phyloP scores from a whole-genome alignment of 2,797 vertebrate genomes.

The Phrynocephalus guinanensis region DNA sequence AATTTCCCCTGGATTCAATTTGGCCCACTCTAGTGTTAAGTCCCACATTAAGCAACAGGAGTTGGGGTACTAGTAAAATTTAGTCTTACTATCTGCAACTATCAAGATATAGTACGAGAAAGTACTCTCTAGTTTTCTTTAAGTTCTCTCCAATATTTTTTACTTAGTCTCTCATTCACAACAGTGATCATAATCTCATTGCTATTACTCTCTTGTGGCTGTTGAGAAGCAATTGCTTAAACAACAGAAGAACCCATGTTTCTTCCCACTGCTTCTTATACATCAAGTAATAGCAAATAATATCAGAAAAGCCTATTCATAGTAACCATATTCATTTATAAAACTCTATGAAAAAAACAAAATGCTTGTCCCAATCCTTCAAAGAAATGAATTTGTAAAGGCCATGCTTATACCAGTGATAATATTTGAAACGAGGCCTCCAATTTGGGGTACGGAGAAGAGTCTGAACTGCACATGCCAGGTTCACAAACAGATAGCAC shows the following conservation, averaged over 20 bases:
- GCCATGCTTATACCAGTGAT: constrained; percentile 87
- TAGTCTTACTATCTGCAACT: not conserved
- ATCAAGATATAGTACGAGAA: not conserved
- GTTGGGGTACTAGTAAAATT: not conserved
- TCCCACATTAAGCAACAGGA: too few relatives aligned
- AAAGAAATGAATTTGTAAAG: constrained; percentile 17
- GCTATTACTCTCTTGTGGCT: not conserved
- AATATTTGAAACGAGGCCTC: constrained; percentile 95
- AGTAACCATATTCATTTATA: not conserved
- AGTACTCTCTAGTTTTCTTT: not conserved
- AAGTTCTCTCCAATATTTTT: not conserved
- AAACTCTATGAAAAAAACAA: not conserved
- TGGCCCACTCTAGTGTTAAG: too few relatives aligned
- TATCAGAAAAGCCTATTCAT: not conserved
- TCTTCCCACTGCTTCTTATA: not conserved
- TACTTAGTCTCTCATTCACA: not conserved
- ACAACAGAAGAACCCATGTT: not conserved
- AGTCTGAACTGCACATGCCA: constrained; percentile 95
- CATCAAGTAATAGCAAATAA: not conserved
- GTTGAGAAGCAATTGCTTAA: not conserved
- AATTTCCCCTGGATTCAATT: too few relatives aligned
- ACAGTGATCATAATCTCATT: not conserved
- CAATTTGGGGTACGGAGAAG: constrained; percentile 94
- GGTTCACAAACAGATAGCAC: constrained; percentile 97
- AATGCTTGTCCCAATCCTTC: constrained; percentile 10